A percentile compares a stretch with the other conserved stretches of the same genome.
These are phyloP conservation scores for Sphyrna mokarran DNA, from an alignment of 2,113 vertebrate species.

Conservation along the genomic window DNA sequence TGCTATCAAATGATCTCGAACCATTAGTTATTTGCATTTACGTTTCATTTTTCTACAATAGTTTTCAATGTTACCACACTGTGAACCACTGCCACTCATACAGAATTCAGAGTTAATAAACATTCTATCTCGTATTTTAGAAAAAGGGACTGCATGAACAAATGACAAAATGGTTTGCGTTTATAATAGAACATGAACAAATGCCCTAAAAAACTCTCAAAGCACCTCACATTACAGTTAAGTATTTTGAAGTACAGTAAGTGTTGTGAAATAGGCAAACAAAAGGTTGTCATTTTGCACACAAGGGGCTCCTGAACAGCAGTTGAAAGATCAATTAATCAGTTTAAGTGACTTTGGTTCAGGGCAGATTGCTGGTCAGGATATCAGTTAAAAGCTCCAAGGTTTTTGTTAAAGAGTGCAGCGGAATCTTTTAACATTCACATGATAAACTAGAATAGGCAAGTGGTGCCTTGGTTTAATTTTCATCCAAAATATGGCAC, in stretches of 20 bases:
- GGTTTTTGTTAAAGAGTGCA: neutral
- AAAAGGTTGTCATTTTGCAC: neutral
- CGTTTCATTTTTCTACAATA: neutral
- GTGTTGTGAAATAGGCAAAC: neutral
- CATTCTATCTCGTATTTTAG: neutral
- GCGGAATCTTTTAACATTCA: neutral
- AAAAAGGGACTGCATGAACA: neutral
- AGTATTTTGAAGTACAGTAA: neutral
- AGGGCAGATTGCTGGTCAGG: neutral
- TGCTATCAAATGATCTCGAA: neutral
- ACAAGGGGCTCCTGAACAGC: neutral
- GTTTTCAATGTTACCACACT: neutral
- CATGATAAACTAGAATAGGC: neutral
- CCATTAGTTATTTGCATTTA: neutral
- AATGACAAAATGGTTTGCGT: neutral
- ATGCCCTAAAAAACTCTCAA: neutral
- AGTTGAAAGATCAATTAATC: neutral
- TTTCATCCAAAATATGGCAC: neutral
- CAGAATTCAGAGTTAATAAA: neutral
- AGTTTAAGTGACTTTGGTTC: neutral
- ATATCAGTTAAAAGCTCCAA: neutral
- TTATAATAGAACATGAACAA: neutral
- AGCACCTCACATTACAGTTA: neutral
- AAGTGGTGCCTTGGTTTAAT: neutral
- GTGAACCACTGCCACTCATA: neutral